Conservation (phyloP, 2,797 vertebrate genomes). For the Enteromius thamalakanensis region DNA sequence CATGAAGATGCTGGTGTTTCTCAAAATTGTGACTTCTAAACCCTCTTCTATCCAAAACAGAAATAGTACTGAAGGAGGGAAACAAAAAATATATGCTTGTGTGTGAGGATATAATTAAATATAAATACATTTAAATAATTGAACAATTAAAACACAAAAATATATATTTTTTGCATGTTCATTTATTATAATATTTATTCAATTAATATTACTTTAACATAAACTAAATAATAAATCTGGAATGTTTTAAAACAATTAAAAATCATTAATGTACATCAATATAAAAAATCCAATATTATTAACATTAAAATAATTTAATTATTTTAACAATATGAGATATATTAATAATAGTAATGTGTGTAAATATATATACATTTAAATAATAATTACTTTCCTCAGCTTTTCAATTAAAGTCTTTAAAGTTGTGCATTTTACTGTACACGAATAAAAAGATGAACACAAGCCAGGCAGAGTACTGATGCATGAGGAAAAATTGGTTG, state of each 20-base stretch:
- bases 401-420: neutral
- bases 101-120: neutral
- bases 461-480: neutral
- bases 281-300: neutral
- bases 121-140: neutral
- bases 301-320: neutral
- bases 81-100: neutral
- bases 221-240: neutral
- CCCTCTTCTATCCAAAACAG: neutral
- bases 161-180: neutral
- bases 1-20: neutral
- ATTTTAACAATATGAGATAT: neutral
- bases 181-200: no score
- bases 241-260: neutral
- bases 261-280: neutral
- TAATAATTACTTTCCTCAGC: neutral
- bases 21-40: neutral
- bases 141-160: neutral
- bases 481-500: neutral
- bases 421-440: neutral
- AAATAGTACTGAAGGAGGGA: neutral
- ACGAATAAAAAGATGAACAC: neutral
- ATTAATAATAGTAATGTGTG: neutral
- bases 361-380: neutral
- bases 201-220: neutral